Evolutionary conservation across 2,113 vertebrate genomes (phyloP), one percentile per base, ranked within the genome.

Genomic region (Sus scrofa): DNA sequence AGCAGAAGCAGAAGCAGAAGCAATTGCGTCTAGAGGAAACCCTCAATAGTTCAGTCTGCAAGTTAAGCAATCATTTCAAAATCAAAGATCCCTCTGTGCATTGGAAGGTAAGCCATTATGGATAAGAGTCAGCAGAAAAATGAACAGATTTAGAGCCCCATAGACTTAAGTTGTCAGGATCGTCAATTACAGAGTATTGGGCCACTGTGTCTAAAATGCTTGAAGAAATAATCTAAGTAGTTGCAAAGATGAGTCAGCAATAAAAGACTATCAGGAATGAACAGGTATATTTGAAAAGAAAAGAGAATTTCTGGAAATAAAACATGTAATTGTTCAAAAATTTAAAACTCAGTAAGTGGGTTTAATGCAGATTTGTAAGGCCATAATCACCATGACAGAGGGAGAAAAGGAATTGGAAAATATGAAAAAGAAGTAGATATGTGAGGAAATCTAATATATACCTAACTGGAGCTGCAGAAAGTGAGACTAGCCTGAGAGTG

Each of bases 171-270:
- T 79, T 68, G 34, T 79, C 50, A 54, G 52, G 79, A 32, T 54
- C 32, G 24, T 77, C 52, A 95, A 22, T n/a, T 81, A 74, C 6
- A 77, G 65, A 87, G 54, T 82, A 27, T 13, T 44, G 54, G 37
- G 50, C 63, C 37, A 6, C 32, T 32, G 1, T 82, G 50, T 75
- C 83, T 83, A 70, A 73, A 79, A 68, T 68, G 67, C 73, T 74
- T 86, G 65, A 92, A 79, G n/a, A 94, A 96, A 58, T 60, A 95
- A 86, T 90, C 34, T 50, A n/a, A 7, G 6, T 22, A 58, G 24
- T 92, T n/a, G 44, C 54, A 86, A 94, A 70, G 13, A 54, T 95
- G 54, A 89, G 12, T 89, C 68, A 63, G 68, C 58, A 88, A 84
- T 7, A 34, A 81, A 86, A 70, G 34, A 34, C 60, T n/a, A 34